Evolutionary conservation across 23 tunicate species (phyloP).

Genomic region (Aplidium turbinatum): DNA sequence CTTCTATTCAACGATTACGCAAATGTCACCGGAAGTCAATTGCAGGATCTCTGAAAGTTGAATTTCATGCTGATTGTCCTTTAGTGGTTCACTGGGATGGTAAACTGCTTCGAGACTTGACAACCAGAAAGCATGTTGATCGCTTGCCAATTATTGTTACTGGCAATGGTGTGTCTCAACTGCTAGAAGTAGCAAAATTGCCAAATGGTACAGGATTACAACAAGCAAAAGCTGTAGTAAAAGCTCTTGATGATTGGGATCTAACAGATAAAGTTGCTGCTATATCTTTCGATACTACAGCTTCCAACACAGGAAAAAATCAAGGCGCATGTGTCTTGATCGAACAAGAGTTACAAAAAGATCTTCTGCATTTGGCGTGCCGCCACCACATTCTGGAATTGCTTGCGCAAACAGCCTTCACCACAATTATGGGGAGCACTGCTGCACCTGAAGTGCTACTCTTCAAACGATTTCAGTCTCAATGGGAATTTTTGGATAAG

Average conservation of each 20-base stretch:
- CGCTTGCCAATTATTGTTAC: conserved; percentile 10
- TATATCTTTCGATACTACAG: conserved; percentile 25
- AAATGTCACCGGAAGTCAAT: conserved; percentile 23
- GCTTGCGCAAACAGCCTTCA: conserved; percentile 5
- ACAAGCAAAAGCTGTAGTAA: conserved; percentile 30
- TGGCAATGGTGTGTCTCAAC: conserved; percentile 26
- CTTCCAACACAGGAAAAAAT: conserved; percentile 26
- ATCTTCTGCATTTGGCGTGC: conserved; percentile 15
- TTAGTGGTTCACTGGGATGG: conserved; percentile 39
- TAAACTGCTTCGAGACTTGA: conserved; percentile 18
- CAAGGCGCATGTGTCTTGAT: conserved; percentile 24
- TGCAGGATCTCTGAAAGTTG: conserved; percentile 22
- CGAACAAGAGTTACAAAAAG: conserved; percentile 10
- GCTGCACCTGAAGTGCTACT: conserved; percentile 33
- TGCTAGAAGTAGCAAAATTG: conserved; percentile 20
- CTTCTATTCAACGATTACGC: conserved; percentile 24
- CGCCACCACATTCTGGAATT: conserved; percentile 17
- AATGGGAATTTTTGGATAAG: conserved; percentile 8
- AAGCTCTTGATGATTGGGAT: conserved; percentile 25
- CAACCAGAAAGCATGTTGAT: conserved; percentile 32
- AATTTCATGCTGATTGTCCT: too few relatives aligned
- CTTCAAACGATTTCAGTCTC: conserved; percentile 30
- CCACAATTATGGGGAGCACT: conserved; percentile 19
- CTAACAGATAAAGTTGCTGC: conserved; percentile 36
- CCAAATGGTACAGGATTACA: conserved; percentile 17